Conservation (phyloP, 2,797 vertebrate genomes). For the Oceanodroma leucorhoa region DNA sequence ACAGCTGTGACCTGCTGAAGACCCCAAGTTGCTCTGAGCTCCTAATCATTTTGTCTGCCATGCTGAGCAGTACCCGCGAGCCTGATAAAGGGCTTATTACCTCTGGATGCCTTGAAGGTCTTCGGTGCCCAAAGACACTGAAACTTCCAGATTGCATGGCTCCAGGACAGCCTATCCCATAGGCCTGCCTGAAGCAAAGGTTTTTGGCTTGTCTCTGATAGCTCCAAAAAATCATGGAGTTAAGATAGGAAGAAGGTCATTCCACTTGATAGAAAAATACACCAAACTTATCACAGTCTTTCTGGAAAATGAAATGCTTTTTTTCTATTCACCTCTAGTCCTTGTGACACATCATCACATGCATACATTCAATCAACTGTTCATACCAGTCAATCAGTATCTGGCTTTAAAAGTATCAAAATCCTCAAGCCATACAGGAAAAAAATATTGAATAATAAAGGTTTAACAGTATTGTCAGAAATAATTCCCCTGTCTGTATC, state of each 20-base stretch:
- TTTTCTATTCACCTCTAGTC: neutral
- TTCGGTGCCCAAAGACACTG: fast-evolving
- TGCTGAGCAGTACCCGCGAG: fast-evolving
- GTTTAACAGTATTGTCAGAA: neutral
- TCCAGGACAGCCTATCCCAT: neutral
- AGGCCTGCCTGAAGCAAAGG: neutral
- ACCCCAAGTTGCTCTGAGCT: neutral
- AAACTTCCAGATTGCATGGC: neutral
- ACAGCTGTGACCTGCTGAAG: neutral
- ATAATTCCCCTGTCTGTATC: neutral
- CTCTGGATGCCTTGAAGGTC: neutral
- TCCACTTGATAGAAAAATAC: neutral
- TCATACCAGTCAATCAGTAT: neutral
- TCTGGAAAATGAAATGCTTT: neutral
- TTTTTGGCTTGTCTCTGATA: neutral
- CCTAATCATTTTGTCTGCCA: neutral
- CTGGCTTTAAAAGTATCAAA: neutral
- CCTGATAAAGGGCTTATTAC: neutral
- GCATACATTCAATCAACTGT: neutral
- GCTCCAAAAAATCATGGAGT: neutral
- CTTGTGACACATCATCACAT: neutral
- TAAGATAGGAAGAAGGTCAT: neutral
- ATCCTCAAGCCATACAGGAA: neutral
- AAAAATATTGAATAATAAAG: neutral
- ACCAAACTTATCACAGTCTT: neutral